Percentiles rank a stretch among this genome's conserved stretches.
phyloP scores from a whole-genome alignment of 2,888 invertebrate genomes.

The Aporophyla lueneburgensis region DNA sequence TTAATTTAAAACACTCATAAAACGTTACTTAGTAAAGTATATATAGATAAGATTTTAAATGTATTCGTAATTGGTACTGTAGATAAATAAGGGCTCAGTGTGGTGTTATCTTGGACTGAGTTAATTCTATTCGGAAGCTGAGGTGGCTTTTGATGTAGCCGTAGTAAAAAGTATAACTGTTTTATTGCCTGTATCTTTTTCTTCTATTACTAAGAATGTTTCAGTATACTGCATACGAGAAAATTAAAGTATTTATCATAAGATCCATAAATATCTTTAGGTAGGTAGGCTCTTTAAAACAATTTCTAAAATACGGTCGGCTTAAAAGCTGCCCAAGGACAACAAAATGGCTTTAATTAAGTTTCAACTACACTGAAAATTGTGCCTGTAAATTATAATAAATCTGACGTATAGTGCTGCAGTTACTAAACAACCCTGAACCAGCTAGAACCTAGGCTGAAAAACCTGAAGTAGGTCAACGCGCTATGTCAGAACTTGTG shows the following conservation, averaged over 20 bases:
- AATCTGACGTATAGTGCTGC: slow-evolving; percentile 39
- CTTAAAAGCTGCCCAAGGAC: slow-evolving; percentile 9
- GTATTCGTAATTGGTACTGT: slow-evolving; percentile 27
- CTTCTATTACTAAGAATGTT: not conserved
- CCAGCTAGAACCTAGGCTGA: slow-evolving; percentile 22
- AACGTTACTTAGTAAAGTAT: slow-evolving; percentile 36
- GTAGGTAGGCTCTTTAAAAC: not conserved
- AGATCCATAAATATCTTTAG: not conserved
- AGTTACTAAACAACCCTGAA: slow-evolving; percentile 47
- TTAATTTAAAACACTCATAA: slow-evolving; percentile 58
- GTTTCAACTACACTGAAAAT: slow-evolving; percentile 16
- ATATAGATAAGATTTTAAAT: slow-evolving; percentile 44
- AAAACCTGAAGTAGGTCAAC: slow-evolving; percentile 73
- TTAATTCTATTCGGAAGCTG: slow-evolving; percentile 1
- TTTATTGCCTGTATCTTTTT: not conserved
- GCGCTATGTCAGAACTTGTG: slow-evolving; percentile 79
- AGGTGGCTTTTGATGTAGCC: not conserved
- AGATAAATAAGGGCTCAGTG: slow-evolving; percentile 18
- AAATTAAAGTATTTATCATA: not conserved
- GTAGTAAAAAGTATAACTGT: not conserved
- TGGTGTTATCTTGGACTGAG: slow-evolving; percentile 12
- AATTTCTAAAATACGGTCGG: not conserved
- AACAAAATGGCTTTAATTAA: slow-evolving; percentile 38
- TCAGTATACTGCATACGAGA: no score
- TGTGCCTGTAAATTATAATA: slow-evolving; percentile 40